Evolutionary conservation across 2,797 vertebrate species (phyloP).

Genomic region (Petrocephalus sullivani): DNA sequence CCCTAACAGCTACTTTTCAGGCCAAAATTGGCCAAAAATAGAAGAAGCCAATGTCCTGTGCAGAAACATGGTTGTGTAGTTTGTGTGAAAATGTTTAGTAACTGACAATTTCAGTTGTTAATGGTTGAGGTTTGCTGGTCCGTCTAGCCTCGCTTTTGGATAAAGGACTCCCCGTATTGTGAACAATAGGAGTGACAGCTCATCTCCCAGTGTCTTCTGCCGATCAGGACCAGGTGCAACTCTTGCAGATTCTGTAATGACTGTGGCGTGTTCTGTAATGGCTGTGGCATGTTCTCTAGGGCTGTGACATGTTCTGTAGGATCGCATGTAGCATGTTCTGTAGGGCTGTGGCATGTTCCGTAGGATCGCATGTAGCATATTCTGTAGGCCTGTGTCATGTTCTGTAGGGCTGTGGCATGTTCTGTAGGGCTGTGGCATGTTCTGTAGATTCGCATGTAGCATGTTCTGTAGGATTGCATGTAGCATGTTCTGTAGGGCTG

Average conservation of each 20-base stretch:
- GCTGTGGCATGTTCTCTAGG: no score
- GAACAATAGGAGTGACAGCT: background rate
- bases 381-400: no score
- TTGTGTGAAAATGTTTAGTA: background rate
- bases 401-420: no score
- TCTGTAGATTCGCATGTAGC: no score
- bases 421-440: no score
- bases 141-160: background rate
- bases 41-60: background rate
- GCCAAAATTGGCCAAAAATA: background rate
- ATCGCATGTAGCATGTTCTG: background rate
- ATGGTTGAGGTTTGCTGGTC: background rate
- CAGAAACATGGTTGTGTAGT: background rate
- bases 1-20: background rate
- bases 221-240: background rate
- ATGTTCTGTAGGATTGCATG: no score
- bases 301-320: background rate
- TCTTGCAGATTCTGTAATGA: background rate
- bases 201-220: background rate
- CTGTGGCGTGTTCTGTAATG: background rate
- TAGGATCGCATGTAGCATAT: no score
- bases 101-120: background rate
- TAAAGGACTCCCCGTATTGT: background rate
- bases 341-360: no score
- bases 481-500: no score